Percentiles rank a stretch among this genome's conserved stretches.
Evolutionary conservation across 2,888 invertebrate species (phyloP).

Genomic region (Ceraclea dissimilis): DNA sequence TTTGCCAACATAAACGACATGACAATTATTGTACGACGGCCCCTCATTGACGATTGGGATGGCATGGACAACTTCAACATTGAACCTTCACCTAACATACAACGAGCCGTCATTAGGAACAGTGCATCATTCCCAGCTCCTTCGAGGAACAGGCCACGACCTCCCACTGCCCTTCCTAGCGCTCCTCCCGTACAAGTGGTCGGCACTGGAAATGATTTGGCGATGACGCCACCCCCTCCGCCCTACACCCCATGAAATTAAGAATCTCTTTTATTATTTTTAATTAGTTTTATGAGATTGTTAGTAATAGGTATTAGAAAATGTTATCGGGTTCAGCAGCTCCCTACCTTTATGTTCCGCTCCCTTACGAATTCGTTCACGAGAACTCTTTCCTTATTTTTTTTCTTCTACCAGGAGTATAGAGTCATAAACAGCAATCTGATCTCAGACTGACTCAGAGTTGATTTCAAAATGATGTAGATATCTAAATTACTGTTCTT

Average conservation of each 20-base stretch:
- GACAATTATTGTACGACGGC: constrained; percentile 45
- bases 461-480: no score
- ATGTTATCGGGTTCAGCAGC: no score
- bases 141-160: neutral
- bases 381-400: no score
- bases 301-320: no score
- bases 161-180: neutral
- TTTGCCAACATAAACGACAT: constrained; percentile 45
- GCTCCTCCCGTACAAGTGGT: neutral
- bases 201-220: constrained; percentile 42
- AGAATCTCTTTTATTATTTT: neutral
- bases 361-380: no score
- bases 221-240: constrained; percentile 45
- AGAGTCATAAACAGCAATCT: no score
- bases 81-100: constrained; percentile 49
- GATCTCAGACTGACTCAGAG: no score
- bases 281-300: no score
- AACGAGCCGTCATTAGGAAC: constrained; percentile 29
- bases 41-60: constrained; percentile 55
- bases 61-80: constrained; percentile 53
- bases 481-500: no score
- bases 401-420: no score
- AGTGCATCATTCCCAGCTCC: neutral
- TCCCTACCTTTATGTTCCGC: no score
- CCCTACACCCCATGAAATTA: constrained; percentile 43